Evolutionary conservation across 37 sponge, comb jelly and placozoan genomes (phyloP).

Genomic region (Bolinopsis microptera): DNA sequence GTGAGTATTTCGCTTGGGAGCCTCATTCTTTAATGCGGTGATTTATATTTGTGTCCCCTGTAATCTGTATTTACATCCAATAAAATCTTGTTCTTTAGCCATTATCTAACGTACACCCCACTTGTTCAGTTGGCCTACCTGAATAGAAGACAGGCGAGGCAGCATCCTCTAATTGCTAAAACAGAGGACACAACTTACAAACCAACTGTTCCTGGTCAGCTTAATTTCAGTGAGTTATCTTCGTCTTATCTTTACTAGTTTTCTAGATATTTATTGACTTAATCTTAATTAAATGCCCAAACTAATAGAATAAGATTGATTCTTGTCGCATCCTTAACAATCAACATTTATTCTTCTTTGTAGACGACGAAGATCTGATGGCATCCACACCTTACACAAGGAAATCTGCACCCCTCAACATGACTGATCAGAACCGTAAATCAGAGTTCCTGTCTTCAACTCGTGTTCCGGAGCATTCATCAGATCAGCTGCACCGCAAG

Average conservation of each 20-base stretch:
- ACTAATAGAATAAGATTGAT: no score
- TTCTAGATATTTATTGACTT: no score
- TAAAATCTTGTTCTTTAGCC: no score
- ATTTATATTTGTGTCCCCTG: no score
- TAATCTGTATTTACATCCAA: no score
- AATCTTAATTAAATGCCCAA: no score
- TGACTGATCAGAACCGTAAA: neutral
- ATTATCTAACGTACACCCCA: no score
- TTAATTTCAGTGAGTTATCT: neutral
- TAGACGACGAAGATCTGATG: constrained; percentile 12
- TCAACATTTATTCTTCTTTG: no score
- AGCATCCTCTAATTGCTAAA: constrained; percentile 22
- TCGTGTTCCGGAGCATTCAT: neutral
- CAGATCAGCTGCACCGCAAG: neutral
- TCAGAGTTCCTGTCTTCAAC: neutral
- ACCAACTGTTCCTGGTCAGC: neutral
- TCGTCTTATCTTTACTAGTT: no score
- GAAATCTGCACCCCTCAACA: neutral
- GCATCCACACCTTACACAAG: constrained; percentile 2
- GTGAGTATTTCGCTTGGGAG: no score
- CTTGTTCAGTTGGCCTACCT: neutral
- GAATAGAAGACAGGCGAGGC: neutral
- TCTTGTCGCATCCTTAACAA: no score
- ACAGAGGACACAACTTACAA: neutral
- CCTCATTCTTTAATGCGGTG: no score